phyloP scores from a whole-genome alignment of 1,140 invertebrate genomes.

The Daktulosphaira vitifoliae region DNA sequence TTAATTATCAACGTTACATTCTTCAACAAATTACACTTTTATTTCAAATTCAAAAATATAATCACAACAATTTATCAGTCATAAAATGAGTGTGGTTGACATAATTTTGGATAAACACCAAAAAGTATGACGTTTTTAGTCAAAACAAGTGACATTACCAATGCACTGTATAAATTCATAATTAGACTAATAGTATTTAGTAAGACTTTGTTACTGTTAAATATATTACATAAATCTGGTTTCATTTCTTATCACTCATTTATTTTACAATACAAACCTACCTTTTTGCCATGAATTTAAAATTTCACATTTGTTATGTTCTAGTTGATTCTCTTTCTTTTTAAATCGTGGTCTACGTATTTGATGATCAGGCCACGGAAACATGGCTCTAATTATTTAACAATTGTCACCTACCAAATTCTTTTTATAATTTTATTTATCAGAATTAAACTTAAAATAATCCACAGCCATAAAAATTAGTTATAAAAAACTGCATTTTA shows the following conservation, averaged over 20 bases:
- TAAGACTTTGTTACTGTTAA: no score
- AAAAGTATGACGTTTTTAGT: conserved; percentile 2
- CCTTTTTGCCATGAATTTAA: conserved; percentile 27
- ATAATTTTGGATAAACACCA: conserved; percentile 9
- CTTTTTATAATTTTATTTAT: no score
- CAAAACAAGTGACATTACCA: conserved; percentile 1
- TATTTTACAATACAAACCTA: conserved; percentile 9
- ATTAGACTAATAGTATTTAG: no score
- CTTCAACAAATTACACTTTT: no score
- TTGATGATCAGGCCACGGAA: conserved; percentile 18
- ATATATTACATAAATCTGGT: no score
- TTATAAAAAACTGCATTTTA: no score
- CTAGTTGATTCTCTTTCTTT: conserved; percentile 15
- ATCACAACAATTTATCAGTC: conserved; percentile 4
- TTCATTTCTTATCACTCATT: neutral
- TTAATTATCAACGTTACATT: neutral
- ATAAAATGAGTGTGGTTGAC: conserved; percentile 2
- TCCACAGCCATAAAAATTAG: neutral
- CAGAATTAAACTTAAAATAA: neutral
- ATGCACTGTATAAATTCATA: no score
- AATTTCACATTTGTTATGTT: conserved; percentile 22
- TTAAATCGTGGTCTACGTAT: conserved; percentile 18
- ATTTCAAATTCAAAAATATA: neutral
- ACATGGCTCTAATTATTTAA: conserved; percentile 23
- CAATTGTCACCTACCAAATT: conserved; percentile 4